Conservation (phyloP, 1,140 invertebrate species). For the Ceratosolen solmsi region DNA sequence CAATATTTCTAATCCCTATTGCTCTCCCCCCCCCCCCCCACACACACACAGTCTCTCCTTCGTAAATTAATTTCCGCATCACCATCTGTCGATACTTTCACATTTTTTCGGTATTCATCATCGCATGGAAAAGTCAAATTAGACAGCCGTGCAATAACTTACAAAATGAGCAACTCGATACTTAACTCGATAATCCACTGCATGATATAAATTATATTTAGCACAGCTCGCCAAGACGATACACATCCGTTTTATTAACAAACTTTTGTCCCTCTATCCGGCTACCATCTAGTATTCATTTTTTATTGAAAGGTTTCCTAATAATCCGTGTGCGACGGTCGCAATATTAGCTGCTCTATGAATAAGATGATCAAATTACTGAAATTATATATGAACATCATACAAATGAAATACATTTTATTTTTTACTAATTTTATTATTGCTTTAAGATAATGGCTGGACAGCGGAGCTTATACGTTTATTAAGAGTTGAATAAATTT, state of each 20-base stretch:
- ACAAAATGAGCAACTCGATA: neutral
- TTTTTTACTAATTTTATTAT: no score
- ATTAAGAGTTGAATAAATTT: no score
- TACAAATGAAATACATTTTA: no score
- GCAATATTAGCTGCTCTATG: neutral
- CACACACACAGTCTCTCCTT: neutral
- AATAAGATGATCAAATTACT: neutral
- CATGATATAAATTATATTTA: slow-evolving; percentile 12
- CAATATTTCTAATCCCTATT: neutral
- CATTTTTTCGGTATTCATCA: neutral
- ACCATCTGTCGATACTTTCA: neutral
- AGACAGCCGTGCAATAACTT: neutral
- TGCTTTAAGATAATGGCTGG: no score
- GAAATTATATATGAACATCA: no score
- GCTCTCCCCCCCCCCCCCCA: no score
- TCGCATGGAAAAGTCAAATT: neutral
- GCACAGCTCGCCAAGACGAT: no score
- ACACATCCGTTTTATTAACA: no score
- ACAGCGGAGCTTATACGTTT: no score
- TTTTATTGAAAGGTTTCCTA: neutral
- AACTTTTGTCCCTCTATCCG: no score
- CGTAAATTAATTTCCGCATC: slow-evolving; percentile 22
- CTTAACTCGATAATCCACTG: neutral
- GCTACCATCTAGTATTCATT: no score
- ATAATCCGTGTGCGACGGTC: neutral